Percentiles rank a stretch among this genome's conserved stretches.
Evolutionary conservation across 2,888 invertebrate genomes (phyloP).

Genomic region (Masnerella sp.): DNA sequence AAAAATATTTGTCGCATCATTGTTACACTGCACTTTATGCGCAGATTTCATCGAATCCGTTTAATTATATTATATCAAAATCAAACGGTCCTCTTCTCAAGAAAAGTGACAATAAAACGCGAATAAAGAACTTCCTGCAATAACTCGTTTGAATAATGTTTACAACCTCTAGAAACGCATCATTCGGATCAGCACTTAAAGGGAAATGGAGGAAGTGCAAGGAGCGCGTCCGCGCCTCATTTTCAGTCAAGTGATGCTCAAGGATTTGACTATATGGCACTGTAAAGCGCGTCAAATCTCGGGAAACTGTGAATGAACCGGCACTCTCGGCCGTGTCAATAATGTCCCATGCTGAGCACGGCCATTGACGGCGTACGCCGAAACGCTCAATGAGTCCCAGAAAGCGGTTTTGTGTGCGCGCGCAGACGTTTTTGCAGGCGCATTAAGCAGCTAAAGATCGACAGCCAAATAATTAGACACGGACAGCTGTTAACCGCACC

Average conservation of each 20-base stretch:
- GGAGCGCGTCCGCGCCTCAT: slow-evolving; percentile 13
- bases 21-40: no score
- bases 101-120: no score
- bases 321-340: slow-evolving; percentile 65
- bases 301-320: slow-evolving; percentile 72
- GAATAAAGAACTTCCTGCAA: neutral
- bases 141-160: slow-evolving; percentile 15
- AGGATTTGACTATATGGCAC: slow-evolving; percentile 64
- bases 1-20: no score
- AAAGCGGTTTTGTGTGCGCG: slow-evolving; percentile 53
- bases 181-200: slow-evolving; percentile 4
- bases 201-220: slow-evolving; percentile 18
- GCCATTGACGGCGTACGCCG: slow-evolving; percentile 67
- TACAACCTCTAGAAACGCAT: slow-evolving; percentile 13
- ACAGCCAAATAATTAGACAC: slow-evolving; percentile 64
- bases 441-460: slow-evolving; percentile 31
- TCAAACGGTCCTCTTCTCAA: no score
- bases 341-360: slow-evolving; percentile 60
- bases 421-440: slow-evolving; percentile 39
- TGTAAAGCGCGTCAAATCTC: slow-evolving; percentile 70
- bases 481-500: slow-evolving; percentile 63
- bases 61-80: no score
- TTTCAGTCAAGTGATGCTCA: slow-evolving; percentile 70
- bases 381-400: slow-evolving; percentile 67
- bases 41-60: no score